Conservation (phyloP, 2,888 invertebrate species). For the Xestia sexstrigata region DNA sequence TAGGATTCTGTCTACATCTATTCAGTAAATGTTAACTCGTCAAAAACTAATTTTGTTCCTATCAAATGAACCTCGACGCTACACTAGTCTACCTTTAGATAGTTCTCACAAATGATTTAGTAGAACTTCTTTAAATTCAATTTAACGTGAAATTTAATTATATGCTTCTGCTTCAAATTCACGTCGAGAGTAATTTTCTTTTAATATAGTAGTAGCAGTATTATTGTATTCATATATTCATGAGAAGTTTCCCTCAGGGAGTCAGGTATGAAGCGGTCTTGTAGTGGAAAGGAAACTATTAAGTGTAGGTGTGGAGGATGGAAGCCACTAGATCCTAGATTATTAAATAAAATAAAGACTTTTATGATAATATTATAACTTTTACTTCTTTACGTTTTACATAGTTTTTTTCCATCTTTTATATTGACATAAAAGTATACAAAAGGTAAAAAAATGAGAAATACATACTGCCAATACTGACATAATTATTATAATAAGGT, state of each 20-base stretch:
- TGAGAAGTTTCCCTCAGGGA: conserved; percentile 36
- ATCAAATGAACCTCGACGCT: not conserved
- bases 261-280: conserved; percentile 20
- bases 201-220: conserved; percentile 33
- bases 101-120: conserved; percentile 26
- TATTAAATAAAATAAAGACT: too few relatives aligned
- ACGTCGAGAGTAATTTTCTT: conserved; percentile 48
- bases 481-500: too few relatives aligned
- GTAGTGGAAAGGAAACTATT: conserved; percentile 22
- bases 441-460: too few relatives aligned
- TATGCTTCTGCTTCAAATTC: conserved; percentile 32
- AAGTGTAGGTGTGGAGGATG: not conserved
- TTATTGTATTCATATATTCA: conserved; percentile 58
- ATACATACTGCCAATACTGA: too few relatives aligned
- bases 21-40: not conserved
- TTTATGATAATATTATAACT: too few relatives aligned
- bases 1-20: not conserved
- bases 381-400: too few relatives aligned
- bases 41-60: not conserved
- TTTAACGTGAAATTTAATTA: conserved; percentile 44
- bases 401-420: too few relatives aligned
- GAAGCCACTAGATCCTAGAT: too few relatives aligned
- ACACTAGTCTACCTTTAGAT: not conserved
- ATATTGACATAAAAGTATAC: too few relatives aligned
- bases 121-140: conserved; percentile 27